These are phyloP conservation scores for Acromyrmex charruanus DNA, from an alignment of 1,140 invertebrate species.

Conservation along the genomic window DNA sequence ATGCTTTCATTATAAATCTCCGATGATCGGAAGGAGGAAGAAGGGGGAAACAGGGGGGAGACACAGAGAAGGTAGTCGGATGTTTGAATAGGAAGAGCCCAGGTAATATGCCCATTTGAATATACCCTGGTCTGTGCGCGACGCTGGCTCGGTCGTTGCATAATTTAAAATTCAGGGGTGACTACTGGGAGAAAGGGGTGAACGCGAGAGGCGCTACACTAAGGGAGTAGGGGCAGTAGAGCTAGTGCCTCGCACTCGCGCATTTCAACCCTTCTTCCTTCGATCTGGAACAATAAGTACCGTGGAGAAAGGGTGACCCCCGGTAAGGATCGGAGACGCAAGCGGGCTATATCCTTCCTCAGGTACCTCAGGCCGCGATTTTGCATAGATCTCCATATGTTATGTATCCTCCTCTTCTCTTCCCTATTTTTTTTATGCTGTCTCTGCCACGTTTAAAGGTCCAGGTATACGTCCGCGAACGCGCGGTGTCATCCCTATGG, in stretches of 20 bases:
- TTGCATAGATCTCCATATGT: conserved; percentile 86
- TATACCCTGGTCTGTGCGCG: conserved; percentile 76
- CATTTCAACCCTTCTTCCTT: conserved; percentile 71
- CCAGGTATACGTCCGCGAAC: conserved; percentile 75
- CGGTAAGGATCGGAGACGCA: conserved; percentile 66
- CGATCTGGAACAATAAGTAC: conserved; percentile 83
- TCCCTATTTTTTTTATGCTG: conserved; percentile 35
- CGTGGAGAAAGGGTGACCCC: conserved; percentile 73
- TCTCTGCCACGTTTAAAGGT: conserved; percentile 79
- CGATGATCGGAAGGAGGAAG: conserved; percentile 76
- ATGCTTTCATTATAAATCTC: conserved; percentile 84
- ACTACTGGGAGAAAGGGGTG: conserved; percentile 53
- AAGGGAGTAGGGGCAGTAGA: conserved; percentile 59
- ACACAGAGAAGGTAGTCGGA: conserved; percentile 56
- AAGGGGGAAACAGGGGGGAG: conserved; percentile 21
- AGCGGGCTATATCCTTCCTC: conserved; percentile 77
- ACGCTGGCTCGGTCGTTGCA: conserved; percentile 79
- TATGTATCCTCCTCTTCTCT: conserved; percentile 76
- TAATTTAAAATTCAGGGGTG: conserved; percentile 83
- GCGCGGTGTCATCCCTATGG: conserved; percentile 85
- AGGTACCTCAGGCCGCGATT: conserved; percentile 82
- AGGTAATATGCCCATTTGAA: conserved; percentile 84
- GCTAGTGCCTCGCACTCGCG: conserved; percentile 60
- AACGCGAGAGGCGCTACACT: conserved; percentile 38
- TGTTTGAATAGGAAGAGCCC: conserved; percentile 84